Conservation (phyloP, 2,797 vertebrate genomes). For the Mus caroli region DNA sequence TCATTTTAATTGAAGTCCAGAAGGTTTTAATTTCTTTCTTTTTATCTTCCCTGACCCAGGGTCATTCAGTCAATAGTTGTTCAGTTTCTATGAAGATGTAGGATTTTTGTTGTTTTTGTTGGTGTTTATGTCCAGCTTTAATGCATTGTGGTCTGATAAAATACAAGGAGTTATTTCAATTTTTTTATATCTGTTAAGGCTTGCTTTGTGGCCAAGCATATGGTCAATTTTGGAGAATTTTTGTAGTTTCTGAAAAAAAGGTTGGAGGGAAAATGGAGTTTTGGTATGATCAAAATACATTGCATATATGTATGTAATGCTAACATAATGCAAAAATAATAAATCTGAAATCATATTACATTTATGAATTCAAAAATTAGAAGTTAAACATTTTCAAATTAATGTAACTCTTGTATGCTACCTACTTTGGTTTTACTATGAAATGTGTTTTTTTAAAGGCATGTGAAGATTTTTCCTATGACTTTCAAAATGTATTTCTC, state of each 20-base stretch:
- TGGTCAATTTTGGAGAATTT: too few species aligned
- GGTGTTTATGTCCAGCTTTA: too few species aligned
- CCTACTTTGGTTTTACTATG: slow-evolving; percentile 53
- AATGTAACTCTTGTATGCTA: neutral
- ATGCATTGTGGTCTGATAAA: too few species aligned
- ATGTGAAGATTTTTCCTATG: neutral
- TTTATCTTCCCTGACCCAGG: too few species aligned
- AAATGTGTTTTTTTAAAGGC: neutral
- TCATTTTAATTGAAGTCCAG: neutral
- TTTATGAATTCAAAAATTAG: neutral
- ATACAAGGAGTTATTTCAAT: too few species aligned
- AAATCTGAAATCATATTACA: neutral
- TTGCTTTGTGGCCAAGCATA: too few species aligned
- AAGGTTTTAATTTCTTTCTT: too few species aligned
- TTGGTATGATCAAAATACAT: neutral
- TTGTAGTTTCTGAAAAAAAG: too few species aligned
- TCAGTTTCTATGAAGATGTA: too few species aligned
- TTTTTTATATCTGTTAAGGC: too few species aligned
- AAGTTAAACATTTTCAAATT: slow-evolving; percentile 1
- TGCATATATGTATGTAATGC: neutral
- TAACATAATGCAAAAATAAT: neutral
- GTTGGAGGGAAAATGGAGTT: neutral
- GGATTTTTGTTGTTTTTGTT: too few species aligned
- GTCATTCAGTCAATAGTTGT: too few species aligned
- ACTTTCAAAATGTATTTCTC: neutral